Evolutionary conservation across 2,113 vertebrate species (phyloP).

Genomic region (Opisthocomus hoazin): DNA sequence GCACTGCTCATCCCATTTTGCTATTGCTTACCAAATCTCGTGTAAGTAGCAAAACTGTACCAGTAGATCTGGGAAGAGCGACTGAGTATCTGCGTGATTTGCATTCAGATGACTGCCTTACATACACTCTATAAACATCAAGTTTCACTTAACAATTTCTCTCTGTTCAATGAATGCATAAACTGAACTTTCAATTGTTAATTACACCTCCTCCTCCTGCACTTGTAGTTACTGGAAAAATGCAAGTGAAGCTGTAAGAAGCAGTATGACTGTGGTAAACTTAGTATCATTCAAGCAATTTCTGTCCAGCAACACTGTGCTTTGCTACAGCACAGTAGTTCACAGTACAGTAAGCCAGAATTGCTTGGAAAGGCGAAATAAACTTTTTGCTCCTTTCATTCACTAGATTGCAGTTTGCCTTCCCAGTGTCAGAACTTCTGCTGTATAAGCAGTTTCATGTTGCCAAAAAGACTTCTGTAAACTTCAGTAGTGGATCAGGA

Average conservation of each 20-base stretch:
- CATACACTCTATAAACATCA: not conserved
- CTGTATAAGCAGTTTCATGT: slow-evolving; percentile 14
- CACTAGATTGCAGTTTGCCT: not conserved
- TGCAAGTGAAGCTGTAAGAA: not conserved
- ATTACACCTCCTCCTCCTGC: not conserved
- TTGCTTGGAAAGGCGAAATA: not conserved
- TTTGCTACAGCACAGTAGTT: not conserved
- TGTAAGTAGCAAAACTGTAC: not conserved
- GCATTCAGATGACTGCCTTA: not conserved
- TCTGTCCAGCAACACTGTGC: not conserved
- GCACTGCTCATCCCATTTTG: not conserved
- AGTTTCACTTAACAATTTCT: not conserved
- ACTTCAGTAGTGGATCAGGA: not conserved
- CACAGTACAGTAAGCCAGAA: not conserved
- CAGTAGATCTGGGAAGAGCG: not conserved
- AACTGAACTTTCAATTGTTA: not conserved
- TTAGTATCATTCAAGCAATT: not conserved
- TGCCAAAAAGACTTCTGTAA: slow-evolving; percentile 32
- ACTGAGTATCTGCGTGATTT: not conserved
- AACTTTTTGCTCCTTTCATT: slow-evolving; percentile 9
- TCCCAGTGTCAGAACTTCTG: slow-evolving; percentile 1
- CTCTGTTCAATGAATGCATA: not conserved
- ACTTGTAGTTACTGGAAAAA: not conserved
- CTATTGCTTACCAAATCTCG: not conserved
- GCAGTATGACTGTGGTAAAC: not conserved